phyloP scores from a whole-genome alignment of 1,140 invertebrate species.

The Drosophila novamexicana region DNA sequence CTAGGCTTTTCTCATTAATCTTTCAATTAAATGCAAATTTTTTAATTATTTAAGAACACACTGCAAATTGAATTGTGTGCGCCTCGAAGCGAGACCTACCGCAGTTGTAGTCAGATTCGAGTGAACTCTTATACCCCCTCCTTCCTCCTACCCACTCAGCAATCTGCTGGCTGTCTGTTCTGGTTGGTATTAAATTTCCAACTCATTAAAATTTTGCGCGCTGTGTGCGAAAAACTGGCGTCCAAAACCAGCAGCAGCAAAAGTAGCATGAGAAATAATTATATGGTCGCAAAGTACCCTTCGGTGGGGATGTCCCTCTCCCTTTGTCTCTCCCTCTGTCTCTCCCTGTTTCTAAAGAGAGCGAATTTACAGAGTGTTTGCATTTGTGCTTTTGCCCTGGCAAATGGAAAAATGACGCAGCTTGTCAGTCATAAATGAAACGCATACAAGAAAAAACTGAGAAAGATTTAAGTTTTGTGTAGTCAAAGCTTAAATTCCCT shows the following conservation, averaged over 20 bases:
- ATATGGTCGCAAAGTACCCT: slow-evolving; percentile 6
- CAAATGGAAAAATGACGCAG: slow-evolving; percentile 6
- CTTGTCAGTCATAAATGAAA: slow-evolving; percentile 75
- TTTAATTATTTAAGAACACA: slow-evolving; percentile 62
- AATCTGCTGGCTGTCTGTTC: slow-evolving; percentile 37
- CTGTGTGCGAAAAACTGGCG: slow-evolving; percentile 60
- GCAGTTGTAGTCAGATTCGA: slow-evolving; percentile 46
- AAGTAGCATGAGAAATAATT: slow-evolving; percentile 17
- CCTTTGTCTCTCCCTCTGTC: background rate
- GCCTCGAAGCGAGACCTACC: slow-evolving; percentile 65
- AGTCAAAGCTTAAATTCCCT: slow-evolving; percentile 1
- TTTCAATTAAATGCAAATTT: slow-evolving; percentile 74
- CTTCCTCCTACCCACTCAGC: slow-evolving; percentile 16
- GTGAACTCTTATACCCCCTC: background rate
- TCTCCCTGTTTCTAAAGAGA: background rate
- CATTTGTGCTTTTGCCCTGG: slow-evolving; percentile 52
- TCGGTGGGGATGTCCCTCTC: slow-evolving; percentile 24
- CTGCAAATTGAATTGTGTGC: slow-evolving; percentile 71
- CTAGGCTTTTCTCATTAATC: slow-evolving; percentile 40
- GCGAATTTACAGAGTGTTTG: slow-evolving; percentile 45
- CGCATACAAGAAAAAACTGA: slow-evolving; percentile 35
- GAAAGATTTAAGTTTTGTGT: background rate
- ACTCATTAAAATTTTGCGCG: slow-evolving; percentile 81
- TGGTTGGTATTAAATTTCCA: slow-evolving; percentile 75
- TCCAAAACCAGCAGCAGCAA: slow-evolving; percentile 19